Percentiles rank a stretch among this genome's conserved stretches.
These are phyloP conservation scores for Epirrhoe tristata DNA, from an alignment of 2,888 invertebrate genomes.

Conservation along the genomic window DNA sequence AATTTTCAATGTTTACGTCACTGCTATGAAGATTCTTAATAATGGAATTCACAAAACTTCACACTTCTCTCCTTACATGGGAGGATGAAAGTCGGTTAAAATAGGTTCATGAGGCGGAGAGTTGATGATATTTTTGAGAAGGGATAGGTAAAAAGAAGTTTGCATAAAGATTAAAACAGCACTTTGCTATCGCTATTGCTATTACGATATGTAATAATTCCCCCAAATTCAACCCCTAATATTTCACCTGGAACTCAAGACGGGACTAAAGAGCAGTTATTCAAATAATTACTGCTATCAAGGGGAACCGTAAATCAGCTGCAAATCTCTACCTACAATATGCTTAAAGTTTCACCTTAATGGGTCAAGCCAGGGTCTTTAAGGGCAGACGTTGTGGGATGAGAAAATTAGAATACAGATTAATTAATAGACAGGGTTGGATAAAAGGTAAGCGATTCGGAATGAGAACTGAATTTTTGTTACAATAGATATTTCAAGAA, in stretches of 20 bases:
- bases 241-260: constrained; percentile 33
- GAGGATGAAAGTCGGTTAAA: too few relatives aligned
- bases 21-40: too few relatives aligned
- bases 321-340: constrained; percentile 33
- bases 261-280: constrained; percentile 35
- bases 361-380: constrained; percentile 31
- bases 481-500: too few relatives aligned
- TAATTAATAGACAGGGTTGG: not conserved
- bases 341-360: constrained; percentile 36
- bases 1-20: too few relatives aligned
- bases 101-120: too few relatives aligned
- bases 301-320: constrained; percentile 34
- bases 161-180: too few relatives aligned
- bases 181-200: not conserved
- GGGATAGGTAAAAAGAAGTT: too few relatives aligned
- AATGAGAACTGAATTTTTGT: too few relatives aligned
- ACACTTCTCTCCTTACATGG: too few relatives aligned
- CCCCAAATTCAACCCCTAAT: constrained; percentile 28
- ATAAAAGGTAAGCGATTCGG: too few relatives aligned
- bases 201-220: not conserved
- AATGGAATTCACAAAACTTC: too few relatives aligned
- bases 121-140: too few relatives aligned
- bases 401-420: constrained; percentile 2
- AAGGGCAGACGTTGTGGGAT: constrained; percentile 15
- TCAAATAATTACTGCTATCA: constrained; percentile 38